Base-by-base conservation (phyloP, 2,797 vertebrate genomes). In the Podarcis siculus region DNA sequence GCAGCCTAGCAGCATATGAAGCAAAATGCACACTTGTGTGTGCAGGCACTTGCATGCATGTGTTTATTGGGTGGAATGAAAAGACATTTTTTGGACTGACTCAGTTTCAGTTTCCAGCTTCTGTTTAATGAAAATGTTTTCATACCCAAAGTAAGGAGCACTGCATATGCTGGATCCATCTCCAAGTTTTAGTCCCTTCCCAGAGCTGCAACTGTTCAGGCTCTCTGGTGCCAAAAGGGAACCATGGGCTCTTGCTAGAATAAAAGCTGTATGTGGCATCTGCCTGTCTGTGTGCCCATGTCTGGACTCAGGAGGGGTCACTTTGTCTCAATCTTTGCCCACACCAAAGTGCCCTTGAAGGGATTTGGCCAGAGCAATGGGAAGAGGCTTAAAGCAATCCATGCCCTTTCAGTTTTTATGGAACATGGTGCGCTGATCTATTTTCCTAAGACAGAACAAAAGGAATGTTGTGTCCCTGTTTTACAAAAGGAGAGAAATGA, bases 141-240 rank as follows among this genome's bases (percentile, higher is more conserved):
- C 23, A 21, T 0, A 72, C 13, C 45, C 78, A 45, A 73, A 81
- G 4, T 66, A 76, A 78, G 66, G 39, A 35, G 72, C 39, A 0
- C 19, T 5, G 39, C 0, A 58, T 3, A 3, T 0, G 0, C 0
- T 1, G 73, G 4, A 49, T 39, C 17, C 27, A 2, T 5, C 37
- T 55, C 80, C 27, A 76, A 71, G 2, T 25, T 84, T 12, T 1
- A 1, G n/a, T 7, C 39, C n/a, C 76, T 66, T n/a, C 32, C 69
- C 39, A 73, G 32, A 61, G 35, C 9, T 1, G 0, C 23, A 1
- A 1, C n/a, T 5, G 77, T 37, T 78, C 19, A 82, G n/a, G 66
- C 7, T 87, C 19, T 32, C 15, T 0, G 32, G 4, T 6, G 82
- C 82, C 82, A 8, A 81, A 82, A n/a, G 19, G 49, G 8, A 30